These are phyloP conservation scores for Drosophila pectinifera DNA, from an alignment of 1,140 invertebrate genomes.

Conservation along the genomic window DNA sequence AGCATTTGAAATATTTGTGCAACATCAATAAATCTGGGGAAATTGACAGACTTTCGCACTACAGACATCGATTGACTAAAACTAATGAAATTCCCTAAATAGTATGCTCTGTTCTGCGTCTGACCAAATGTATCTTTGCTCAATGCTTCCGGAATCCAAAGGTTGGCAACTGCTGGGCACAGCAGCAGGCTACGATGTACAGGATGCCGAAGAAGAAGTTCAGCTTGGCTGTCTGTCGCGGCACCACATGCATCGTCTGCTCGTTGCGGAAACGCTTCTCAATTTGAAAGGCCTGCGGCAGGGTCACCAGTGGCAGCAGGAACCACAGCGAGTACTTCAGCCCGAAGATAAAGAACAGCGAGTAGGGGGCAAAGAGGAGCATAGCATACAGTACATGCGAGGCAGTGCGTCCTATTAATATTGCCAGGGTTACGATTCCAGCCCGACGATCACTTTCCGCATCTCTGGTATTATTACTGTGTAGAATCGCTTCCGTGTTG, in stretches of 20 bases:
- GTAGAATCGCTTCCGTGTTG: conserved; percentile 97
- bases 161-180: conserved; percentile 86
- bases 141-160: conserved; percentile 65
- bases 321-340: conserved; percentile 95
- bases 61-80: conserved; percentile 42
- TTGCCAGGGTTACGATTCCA: conserved; percentile 96
- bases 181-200: conserved; percentile 92
- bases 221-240: conserved; percentile 94
- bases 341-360: conserved; percentile 93
- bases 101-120: conserved; percentile 14
- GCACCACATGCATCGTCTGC: conserved; percentile 91
- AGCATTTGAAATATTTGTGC: conserved; percentile 61
- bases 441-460: conserved; percentile 93
- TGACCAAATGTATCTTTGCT: conserved; percentile 18
- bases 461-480: conserved; percentile 97
- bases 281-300: conserved; percentile 94
- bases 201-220: conserved; percentile 96
- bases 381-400: conserved; percentile 96
- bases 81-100: conserved; percentile 77
- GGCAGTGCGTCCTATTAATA: conserved; percentile 95
- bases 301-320: conserved; percentile 93
- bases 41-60: conserved; percentile 39
- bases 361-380: conserved; percentile 96
- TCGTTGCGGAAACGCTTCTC: conserved; percentile 94
- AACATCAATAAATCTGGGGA: conserved; percentile 47